These are phyloP conservation scores for Idaea straminata DNA, from an alignment of 2,888 invertebrate genomes.

Conservation along the genomic window DNA sequence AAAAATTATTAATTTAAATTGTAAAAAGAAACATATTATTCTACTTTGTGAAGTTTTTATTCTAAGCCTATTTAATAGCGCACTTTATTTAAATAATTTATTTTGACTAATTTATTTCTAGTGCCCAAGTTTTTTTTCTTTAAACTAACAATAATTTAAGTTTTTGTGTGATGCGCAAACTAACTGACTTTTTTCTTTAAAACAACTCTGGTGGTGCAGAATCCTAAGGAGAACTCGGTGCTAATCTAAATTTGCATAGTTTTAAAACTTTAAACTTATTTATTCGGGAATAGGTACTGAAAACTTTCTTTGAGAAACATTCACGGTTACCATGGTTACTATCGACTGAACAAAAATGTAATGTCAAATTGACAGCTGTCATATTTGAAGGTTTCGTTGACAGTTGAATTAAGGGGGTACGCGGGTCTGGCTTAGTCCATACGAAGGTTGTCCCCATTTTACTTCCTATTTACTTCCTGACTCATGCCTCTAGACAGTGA, in stretches of 20 bases:
- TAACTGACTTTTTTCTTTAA: slow-evolving; percentile 58
- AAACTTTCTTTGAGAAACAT: slow-evolving; percentile 50
- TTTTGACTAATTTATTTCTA: slow-evolving; percentile 25
- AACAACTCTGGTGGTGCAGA: slow-evolving; percentile 60
- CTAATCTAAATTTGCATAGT: slow-evolving; percentile 47
- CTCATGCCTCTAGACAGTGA: no score
- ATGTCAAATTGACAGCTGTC: slow-evolving; percentile 64
- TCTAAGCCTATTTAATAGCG: slow-evolving; percentile 4
- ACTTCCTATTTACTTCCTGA: no score
- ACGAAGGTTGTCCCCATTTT: slow-evolving; percentile 11
- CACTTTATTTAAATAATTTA: slow-evolving; percentile 29
- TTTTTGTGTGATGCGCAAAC: slow-evolving; percentile 55
- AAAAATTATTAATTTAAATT: slow-evolving; percentile 13
- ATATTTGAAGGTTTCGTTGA: slow-evolving; percentile 57
- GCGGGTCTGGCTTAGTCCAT: slow-evolving; percentile 25
- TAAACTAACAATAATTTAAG: slow-evolving; percentile 58
- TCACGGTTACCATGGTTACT: slow-evolving; percentile 45
- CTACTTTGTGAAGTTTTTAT: slow-evolving; percentile 39
- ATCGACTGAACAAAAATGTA: slow-evolving; percentile 43
- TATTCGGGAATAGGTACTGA: slow-evolving; percentile 54
- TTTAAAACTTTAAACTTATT: slow-evolving; percentile 33
- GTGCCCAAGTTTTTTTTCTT: slow-evolving; percentile 42
- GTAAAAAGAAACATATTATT: slow-evolving; percentile 17
- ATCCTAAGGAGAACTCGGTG: slow-evolving; percentile 41
- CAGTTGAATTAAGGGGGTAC: slow-evolving; percentile 39